Conservation (phyloP, 2,888 invertebrate genomes). For the Gonocerus acuteangulatus region DNA sequence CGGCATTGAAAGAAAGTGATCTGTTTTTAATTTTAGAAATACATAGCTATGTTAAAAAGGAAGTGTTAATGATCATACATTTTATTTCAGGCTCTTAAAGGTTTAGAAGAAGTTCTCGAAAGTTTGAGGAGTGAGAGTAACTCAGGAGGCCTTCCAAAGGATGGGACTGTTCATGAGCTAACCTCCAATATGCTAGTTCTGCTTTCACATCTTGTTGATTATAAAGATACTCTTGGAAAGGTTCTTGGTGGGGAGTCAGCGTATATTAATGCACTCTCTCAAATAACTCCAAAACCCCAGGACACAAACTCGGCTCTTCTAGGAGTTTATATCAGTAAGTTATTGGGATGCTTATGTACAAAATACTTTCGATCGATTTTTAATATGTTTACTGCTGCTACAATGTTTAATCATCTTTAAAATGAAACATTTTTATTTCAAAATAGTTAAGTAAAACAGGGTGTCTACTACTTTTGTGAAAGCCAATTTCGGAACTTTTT, state of each 20-base stretch:
- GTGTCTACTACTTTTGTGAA: too few relatives aligned
- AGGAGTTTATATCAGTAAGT: slow-evolving; percentile 74
- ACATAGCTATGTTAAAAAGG: too few relatives aligned
- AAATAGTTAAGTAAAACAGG: neutral
- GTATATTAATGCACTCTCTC: slow-evolving; percentile 47
- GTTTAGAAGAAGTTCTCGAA: slow-evolving; percentile 87
- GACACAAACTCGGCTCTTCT: slow-evolving; percentile 59
- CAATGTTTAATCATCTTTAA: neutral
- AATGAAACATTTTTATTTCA: neutral
- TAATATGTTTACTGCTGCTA: too few relatives aligned
- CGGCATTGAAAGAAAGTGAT: too few relatives aligned
- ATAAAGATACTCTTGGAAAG: slow-evolving; percentile 62
- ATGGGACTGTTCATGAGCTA: slow-evolving; percentile 95
- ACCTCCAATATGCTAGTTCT: slow-evolving; percentile 91
- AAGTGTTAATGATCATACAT: too few relatives aligned
- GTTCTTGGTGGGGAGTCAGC: slow-evolving; percentile 56
- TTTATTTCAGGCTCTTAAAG: slow-evolving; percentile 66
- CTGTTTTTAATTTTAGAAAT: too few relatives aligned
- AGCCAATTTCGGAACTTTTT: too few relatives aligned
- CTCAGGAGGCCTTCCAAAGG: slow-evolving; percentile 78
- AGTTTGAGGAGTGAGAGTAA: slow-evolving; percentile 70
- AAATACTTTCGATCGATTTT: neutral
- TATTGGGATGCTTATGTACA: neutral
- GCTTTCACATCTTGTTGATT: slow-evolving; percentile 74
- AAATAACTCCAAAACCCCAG: slow-evolving; percentile 41